Percentiles rank a stretch among this genome's conserved stretches.
These are phyloP conservation scores for Magallana ariakensis DNA, from an alignment of 1,140 invertebrate genomes.

Conservation along the genomic window DNA sequence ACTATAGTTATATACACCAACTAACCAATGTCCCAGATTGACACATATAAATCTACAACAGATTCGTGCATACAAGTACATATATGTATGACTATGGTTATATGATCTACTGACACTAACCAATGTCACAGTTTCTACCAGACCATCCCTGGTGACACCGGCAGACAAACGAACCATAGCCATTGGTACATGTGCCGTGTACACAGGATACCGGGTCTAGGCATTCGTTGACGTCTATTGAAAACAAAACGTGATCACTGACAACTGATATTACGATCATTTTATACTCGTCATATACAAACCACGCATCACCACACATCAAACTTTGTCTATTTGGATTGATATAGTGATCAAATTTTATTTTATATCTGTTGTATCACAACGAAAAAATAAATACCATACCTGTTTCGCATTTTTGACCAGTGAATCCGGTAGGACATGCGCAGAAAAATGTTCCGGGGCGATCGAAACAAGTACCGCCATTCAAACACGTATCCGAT, in stretches of 20 bases:
- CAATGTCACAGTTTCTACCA: constrained; percentile 7
- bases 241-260: not conserved
- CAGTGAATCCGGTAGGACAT: not conserved
- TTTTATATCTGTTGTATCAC: too few species aligned
- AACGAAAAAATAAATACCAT: not conserved
- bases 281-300: not conserved
- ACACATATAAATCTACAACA: too few species aligned
- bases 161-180: constrained; percentile 27
- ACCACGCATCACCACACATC: too few species aligned
- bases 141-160: constrained; percentile 21
- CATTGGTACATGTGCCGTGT: constrained; percentile 16
- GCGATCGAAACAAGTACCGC: constrained; percentile 1
- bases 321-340: too few species aligned
- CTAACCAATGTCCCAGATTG: too few species aligned
- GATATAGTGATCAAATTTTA: too few species aligned
- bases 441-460: constrained; percentile 15
- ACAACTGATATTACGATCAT: not conserved
- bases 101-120: constrained; percentile 6
- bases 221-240: constrained; percentile 30
- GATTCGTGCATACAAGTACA: not conserved
- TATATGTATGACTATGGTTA: not conserved
- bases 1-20: too few species aligned
- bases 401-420: constrained; percentile 28
- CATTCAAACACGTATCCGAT: constrained; percentile 20
- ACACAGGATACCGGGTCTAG: too few species aligned